A percentile compares a stretch with the other conserved stretches of the same genome.
Evolutionary conservation across 2,888 invertebrate species (phyloP).

Genomic region (Lumbricus terrestris): DNA sequence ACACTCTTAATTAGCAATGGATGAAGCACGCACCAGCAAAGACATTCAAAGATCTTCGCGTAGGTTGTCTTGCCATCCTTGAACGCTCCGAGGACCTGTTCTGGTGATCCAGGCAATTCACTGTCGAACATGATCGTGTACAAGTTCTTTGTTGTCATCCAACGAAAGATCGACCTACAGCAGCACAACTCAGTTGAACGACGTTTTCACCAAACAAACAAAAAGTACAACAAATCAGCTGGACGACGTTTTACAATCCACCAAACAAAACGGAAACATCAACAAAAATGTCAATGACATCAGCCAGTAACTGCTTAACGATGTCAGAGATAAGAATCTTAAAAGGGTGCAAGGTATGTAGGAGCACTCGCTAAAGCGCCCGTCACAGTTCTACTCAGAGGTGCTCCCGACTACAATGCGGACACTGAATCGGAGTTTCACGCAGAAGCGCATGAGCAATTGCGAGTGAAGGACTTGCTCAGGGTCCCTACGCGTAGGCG

Average conservation of each 20-base stretch:
- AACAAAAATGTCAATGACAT: background rate
- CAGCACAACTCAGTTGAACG: background rate
- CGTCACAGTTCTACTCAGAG: no score
- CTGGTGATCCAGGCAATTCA: slow-evolving; percentile 54
- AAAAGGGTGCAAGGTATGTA: no score
- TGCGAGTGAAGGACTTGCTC: no score
- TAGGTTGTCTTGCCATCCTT: slow-evolving; percentile 58
- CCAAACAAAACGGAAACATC: no score
- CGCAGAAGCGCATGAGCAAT: no score
- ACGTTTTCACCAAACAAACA: no score
- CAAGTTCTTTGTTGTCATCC: slow-evolving; percentile 61
- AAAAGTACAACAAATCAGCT: background rate
- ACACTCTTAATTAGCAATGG: background rate
- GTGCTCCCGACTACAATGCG: no score
- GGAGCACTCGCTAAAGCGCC: no score
- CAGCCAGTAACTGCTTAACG: background rate
- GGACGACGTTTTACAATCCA: no score
- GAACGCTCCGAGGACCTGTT: slow-evolving; percentile 56
- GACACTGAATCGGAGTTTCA: no score
- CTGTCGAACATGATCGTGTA: slow-evolving; percentile 56
- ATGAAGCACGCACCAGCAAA: slow-evolving; percentile 44
- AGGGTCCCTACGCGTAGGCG: no score
- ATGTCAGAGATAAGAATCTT: no score
- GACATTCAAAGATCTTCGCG: slow-evolving; percentile 57
- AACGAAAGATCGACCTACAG: slow-evolving; percentile 57